These are phyloP conservation scores for Lomographa bimaculata DNA, from an alignment of 2,888 invertebrate genomes.

Conservation along the genomic window DNA sequence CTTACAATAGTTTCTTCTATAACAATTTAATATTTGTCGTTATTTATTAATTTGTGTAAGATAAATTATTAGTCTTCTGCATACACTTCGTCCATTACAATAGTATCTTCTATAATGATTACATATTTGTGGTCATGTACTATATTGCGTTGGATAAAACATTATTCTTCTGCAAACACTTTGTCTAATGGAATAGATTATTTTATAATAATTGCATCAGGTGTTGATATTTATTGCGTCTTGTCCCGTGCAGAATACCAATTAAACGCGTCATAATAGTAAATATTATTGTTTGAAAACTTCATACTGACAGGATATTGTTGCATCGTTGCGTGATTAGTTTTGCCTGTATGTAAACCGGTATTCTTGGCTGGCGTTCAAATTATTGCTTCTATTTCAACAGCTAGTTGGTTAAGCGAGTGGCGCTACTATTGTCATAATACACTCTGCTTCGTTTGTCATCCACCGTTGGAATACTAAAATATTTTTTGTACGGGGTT, in stretches of 20 bases:
- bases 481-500: conserved; percentile 20
- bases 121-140: too few relatives aligned
- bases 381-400: conserved; percentile 36
- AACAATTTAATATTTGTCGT: conserved; percentile 13
- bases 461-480: conserved; percentile 29
- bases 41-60: too few relatives aligned
- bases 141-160: too few relatives aligned
- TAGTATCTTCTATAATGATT: conserved; percentile 1
- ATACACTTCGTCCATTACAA: too few relatives aligned
- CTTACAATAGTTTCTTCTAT: conserved; percentile 11
- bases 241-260: conserved; percentile 1
- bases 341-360: conserved; percentile 20
- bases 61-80: too few relatives aligned
- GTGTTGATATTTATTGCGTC: conserved; percentile 6
- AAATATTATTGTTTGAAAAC: conserved; percentile 27
- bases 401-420: conserved; percentile 26
- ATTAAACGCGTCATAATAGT: conserved; percentile 6
- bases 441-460: conserved; percentile 30
- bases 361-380: conserved; percentile 43
- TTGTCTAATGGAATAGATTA: too few relatives aligned
- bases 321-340: conserved; percentile 18
- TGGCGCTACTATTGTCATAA: conserved; percentile 39
- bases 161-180: too few relatives aligned
- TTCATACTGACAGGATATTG: conserved; percentile 24
- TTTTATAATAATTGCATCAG: conserved; percentile 7